Base-by-base conservation (phyloP, 2,888 invertebrate species). In the Panzeria rudis region DNA sequence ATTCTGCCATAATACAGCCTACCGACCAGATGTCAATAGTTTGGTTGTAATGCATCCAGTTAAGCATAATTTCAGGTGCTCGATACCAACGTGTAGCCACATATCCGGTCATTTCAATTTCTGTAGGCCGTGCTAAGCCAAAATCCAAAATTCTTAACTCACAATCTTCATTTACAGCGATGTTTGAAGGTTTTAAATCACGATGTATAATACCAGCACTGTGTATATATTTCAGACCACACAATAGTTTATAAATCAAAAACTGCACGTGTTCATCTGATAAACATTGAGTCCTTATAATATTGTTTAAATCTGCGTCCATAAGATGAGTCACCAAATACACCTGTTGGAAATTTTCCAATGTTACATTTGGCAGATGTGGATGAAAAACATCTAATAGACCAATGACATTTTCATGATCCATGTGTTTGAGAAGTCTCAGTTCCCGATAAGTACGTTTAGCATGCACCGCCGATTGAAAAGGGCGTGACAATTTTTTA, bases 11-110 rank as follows among this genome's bases (percentile, higher is more conserved):
- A 89, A 99, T 99, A 93, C 99, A 99, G 32, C 99, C 98, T 59
- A 99, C 98, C 0, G 98, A 98, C 99, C 99, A 99, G 92, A 99
- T 97, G 93, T 99, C 99, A 86, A 99, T 98, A 87, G 98, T 99
- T 93, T 98, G 98, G 93, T 98, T 98, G 92, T 99, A 99, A 92
- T 98, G 98, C 99, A 99, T 99, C 99, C 99, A 99, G 93, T 99
- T 99, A 29, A 99, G 95, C 98, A 99, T 99, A 87, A 99, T 99
- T 94, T 99, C 99, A 23, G 99, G 99, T 20, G 99, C 99, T 87
- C 99, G 94, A 91, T 97, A 97, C 97, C 97, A 97, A 89, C 98
- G 94, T 54, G 97, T 97, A 32, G 97, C 97, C 9, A 98, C 98
- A 93, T 98, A 98, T 54, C 98, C 99, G 8, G 99, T 99, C 99